Evolutionary conservation across 2,113 vertebrate species (phyloP), one percentile per base, ranked within the genome.

Genomic region (Psephotus haematonotus): DNA sequence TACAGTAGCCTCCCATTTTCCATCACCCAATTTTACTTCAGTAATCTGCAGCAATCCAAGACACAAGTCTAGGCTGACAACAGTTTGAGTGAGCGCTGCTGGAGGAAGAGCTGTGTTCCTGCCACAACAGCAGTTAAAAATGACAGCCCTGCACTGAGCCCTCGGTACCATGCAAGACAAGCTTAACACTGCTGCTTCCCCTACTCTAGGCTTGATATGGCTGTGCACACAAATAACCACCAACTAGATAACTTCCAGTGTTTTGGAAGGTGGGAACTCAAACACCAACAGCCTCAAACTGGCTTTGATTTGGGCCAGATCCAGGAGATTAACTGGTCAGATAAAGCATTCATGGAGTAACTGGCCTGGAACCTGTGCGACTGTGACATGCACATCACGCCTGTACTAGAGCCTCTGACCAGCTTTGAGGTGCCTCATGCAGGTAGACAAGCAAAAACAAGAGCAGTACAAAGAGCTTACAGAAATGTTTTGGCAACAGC

Each of bases 311-410:
- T 64, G 14, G 9, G 57, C 22, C 29, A 33, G 18, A 59, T 76
- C 13, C 63, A 65, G 39, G 3, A 41, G 25, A 59, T 64, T 46
- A 64, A 64, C 28, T 50, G 28, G 20, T 6, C n/a, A 47, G 29
- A 19, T 71, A 37, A 90, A 87, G 24, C 46, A 60, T 16, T 59
- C 12, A 9, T 2, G 4, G 27, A 62, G 3, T 41, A 49, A 49
- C 59, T 20, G 33, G 33, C 18, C 41, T 52, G 55, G 71, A 46
- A 39, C 14, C 49, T 5, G 2, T 2, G 13, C 6, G 35, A 12
- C 39, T 2, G 0, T 4, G 7, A 24, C 35, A 71, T 1, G 5
- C 17, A 50, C 68, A 47, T 31, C 53, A 24, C 18, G 18, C 37
- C 49, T 52, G 39, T 24, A 33, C 35, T 43, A 71, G 23, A 84